Percentiles rank a stretch among this genome's conserved stretches.
phyloP scores from a whole-genome alignment of 37 sponge, comb jelly and placozoan species.

The Spongia lamella region DNA sequence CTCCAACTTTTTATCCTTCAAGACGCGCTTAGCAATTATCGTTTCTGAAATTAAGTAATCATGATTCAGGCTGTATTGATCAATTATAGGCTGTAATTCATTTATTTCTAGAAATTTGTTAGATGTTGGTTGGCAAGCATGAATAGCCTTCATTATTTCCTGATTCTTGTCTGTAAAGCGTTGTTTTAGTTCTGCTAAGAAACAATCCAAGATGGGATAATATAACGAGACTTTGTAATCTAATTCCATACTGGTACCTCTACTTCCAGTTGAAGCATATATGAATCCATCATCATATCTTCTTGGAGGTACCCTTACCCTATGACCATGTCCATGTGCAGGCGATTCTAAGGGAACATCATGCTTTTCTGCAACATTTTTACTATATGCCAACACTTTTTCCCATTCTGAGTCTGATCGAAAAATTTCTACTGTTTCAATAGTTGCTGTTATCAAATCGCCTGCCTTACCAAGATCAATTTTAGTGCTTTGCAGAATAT shows the following conservation, averaged over 20 bases:
- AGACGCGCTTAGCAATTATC: constrained; percentile 27
- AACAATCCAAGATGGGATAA: constrained; percentile 27
- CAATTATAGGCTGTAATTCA: constrained; percentile 15
- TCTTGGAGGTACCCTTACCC: constrained; percentile 3
- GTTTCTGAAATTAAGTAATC: constrained; percentile 17
- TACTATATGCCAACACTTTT: constrained; percentile 1
- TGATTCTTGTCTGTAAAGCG: constrained; percentile 15
- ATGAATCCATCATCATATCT: neutral
- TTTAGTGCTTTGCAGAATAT: too few relatives aligned
- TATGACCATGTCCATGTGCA: neutral
- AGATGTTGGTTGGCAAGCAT: constrained; percentile 21
- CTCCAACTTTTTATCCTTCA: constrained; percentile 13
- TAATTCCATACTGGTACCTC: too few relatives aligned
- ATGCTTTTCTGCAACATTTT: constrained; percentile 16
- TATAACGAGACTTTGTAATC: constrained; percentile 29
- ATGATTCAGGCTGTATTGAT: constrained; percentile 12
- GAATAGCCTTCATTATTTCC: constrained; percentile 28
- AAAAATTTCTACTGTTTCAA: neutral
- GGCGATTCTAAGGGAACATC: neutral
- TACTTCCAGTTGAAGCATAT: constrained; percentile 15
- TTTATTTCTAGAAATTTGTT: neutral
- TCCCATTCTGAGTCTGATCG: constrained; percentile 6
- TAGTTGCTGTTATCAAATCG: constrained; percentile 6
- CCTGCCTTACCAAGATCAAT: too few relatives aligned
- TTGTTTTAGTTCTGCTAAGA: constrained; percentile 13